Percentiles rank a stretch among this genome's conserved stretches.
These are phyloP conservation scores for Embidobia sp. DNA, from an alignment of 2,888 invertebrate genomes.

Conservation along the genomic window DNA sequence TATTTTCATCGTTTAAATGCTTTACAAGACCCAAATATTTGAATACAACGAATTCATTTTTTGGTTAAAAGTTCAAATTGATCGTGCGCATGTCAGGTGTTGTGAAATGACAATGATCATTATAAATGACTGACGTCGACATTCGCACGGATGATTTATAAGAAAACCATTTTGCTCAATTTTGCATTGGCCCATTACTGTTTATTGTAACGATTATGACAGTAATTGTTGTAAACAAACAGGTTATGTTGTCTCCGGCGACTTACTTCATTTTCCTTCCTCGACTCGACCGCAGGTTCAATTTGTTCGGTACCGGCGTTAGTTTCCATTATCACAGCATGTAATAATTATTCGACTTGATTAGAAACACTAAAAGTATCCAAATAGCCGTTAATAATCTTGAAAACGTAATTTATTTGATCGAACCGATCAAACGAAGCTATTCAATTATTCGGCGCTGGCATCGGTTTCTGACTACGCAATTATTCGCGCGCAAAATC, in stretches of 20 bases:
- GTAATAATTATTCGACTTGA: constrained; percentile 44
- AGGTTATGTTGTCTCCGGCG: constrained; percentile 56
- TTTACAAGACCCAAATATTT: no score
- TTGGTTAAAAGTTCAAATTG: no score
- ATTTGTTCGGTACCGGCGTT: constrained; percentile 67
- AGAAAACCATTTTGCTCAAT: no score
- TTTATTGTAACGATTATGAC: no score
- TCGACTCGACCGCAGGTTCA: constrained; percentile 66
- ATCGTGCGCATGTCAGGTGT: no score
- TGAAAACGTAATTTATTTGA: constrained; percentile 19
- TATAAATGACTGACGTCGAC: no score
- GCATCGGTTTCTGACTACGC: constrained; percentile 9
- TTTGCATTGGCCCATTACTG: no score
- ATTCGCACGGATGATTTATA: no score
- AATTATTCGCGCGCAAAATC: constrained; percentile 37
- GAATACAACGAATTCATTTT: no score
- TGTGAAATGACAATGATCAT: no score
- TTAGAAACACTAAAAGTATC: background rate
- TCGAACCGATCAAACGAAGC: background rate
- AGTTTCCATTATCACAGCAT: constrained; percentile 72
- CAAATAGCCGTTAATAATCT: background rate
- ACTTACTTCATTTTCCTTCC: constrained; percentile 71
- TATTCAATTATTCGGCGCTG: constrained; percentile 41
- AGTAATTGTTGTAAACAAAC: background rate
- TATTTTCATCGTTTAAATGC: no score